Conservation (phyloP, 2,113 vertebrate species). For the Paratilapia polleni region DNA sequence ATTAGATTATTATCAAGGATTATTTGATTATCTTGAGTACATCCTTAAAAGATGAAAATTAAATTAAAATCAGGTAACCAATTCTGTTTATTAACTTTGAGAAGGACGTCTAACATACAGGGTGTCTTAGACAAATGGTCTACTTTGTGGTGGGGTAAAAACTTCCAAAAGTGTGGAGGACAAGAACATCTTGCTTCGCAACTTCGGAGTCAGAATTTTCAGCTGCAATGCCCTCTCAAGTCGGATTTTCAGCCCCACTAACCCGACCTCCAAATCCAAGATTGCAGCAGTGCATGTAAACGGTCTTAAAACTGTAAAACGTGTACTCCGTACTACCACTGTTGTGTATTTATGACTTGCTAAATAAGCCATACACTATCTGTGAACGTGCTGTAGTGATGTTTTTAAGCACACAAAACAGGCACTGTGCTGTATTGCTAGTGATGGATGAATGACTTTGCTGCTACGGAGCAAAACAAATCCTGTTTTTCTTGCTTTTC, state of each 20-base stretch:
- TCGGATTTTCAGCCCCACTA: background rate
- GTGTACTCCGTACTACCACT: background rate
- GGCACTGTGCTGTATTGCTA: background rate
- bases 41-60: background rate
- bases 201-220: background rate
- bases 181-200: no score
- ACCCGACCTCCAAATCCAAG: background rate
- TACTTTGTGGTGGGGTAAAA: background rate
- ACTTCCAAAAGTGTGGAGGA: no score
- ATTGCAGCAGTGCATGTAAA: background rate
- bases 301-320: background rate
- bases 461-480: background rate
- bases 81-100: background rate
- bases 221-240: background rate
- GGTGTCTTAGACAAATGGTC: background rate
- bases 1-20: background rate
- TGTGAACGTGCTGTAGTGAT: no score
- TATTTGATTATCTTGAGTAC: background rate
- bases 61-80: background rate
- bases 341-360: background rate
- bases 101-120: background rate
- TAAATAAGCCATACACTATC: background rate
- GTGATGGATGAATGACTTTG: background rate
- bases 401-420: background rate
- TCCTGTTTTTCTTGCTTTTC: background rate